Evolutionary conservation across 2,888 invertebrate species (phyloP), one percentile per base, ranked within the genome.

Genomic region (Drosophila rubida): DNA sequence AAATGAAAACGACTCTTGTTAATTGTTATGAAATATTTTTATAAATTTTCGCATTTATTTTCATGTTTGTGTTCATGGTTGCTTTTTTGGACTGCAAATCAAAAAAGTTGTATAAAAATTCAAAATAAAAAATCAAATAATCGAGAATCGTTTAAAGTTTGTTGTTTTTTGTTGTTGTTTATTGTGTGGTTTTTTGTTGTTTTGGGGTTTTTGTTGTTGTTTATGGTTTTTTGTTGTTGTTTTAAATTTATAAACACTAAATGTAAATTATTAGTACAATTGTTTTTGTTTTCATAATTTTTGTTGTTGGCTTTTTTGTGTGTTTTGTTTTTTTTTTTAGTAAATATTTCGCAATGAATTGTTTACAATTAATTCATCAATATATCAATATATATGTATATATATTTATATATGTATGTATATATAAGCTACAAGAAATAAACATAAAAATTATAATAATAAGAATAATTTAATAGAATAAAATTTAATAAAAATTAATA

Each of bases 381-480:
- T 68, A 63, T 63, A 45, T 78, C 27, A 64, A 57, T 69, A 25
- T 76, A 64, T 64, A 48, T 73, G 58, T 57, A 41, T 60, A 49
- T 78, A 57, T 55, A 65, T 62, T 27, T 64, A 42, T 69, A 42
- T 58, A 39, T 68, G 37, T 51, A 45, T 64, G 48, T 74, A 42
- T 54, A 19, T 72, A 75, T 61, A 75, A 62, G 51, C 82, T 79
- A 79, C 49, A 79, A 80, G 77, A 85, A 82, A 80, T 78, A 67
- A 74, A 78, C 66, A 79, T 80, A 72, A 53, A 73, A 71, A 71
- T 75, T 71, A 76, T 74, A 84, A 84, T 79, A 84, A 80, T 80
- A 82, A 87, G 62, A 87, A 84, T 87, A 87, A 85, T 87, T 84
- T 85, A 87, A 87, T 84, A 84, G 73, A 85, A 80, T 78, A 84